Evolutionary conservation across 2,888 invertebrate species (phyloP).

Genomic region (Acanthosoma haemorrhoidale): DNA sequence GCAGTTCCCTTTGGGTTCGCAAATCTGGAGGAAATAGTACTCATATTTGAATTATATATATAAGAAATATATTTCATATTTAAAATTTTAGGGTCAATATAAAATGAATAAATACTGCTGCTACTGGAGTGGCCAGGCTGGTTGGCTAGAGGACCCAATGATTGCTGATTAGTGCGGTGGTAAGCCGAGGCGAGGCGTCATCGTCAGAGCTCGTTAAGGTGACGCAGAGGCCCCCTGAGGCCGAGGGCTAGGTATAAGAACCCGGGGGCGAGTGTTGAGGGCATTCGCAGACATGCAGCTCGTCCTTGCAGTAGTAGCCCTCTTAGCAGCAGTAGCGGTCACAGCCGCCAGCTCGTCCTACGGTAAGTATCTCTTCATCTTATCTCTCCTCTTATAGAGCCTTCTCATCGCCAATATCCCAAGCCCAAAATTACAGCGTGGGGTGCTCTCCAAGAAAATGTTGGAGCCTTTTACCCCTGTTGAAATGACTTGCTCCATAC

Average conservation of each 20-base stretch:
- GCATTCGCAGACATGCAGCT: slow-evolving; percentile 11
- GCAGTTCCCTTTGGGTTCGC: too few species aligned
- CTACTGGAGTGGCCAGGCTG: too few species aligned
- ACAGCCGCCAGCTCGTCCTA: neutral
- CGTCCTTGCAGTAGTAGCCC: neutral
- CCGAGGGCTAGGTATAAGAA: neutral
- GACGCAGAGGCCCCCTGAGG: neutral
- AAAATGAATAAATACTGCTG: too few species aligned
- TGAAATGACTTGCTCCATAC: too few species aligned
- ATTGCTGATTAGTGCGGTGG: neutral
- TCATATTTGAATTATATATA: too few species aligned
- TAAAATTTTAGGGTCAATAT: too few species aligned
- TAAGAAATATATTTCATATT: too few species aligned
- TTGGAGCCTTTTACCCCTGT: too few species aligned
- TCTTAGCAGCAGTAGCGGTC: neutral
- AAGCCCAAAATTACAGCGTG: neutral
- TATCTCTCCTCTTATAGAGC: neutral
- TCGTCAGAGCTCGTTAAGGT: neutral
- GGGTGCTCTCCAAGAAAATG: neutral
- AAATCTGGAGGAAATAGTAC: too few species aligned
- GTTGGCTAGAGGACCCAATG: too few species aligned
- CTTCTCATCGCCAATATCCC: too few species aligned
- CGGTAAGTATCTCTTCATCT: neutral
- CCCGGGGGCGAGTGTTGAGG: neutral
- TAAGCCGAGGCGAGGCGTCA: neutral